These are phyloP conservation scores for Ennomos fuscantarius DNA, from an alignment of 2,888 invertebrate genomes.

Conservation along the genomic window DNA sequence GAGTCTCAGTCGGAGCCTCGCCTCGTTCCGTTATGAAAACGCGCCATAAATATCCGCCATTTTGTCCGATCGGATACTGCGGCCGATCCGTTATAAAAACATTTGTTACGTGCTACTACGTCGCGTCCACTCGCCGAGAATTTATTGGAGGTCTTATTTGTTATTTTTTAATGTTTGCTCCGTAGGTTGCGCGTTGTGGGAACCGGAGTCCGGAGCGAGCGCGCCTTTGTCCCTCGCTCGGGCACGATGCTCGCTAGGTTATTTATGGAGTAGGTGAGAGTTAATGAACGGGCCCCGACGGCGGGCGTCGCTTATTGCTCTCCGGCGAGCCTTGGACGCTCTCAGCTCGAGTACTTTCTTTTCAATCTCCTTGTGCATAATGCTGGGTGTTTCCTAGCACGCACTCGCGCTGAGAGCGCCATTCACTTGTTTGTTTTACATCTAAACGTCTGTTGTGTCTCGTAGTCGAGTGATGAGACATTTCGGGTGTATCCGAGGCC, in stretches of 20 bases:
- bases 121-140: constrained; percentile 51
- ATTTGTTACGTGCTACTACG: constrained; percentile 60
- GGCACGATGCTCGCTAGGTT: constrained; percentile 58
- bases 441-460: constrained; percentile 71
- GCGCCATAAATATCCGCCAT: constrained; percentile 61
- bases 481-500: constrained; percentile 70
- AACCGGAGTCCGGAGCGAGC: constrained; percentile 46
- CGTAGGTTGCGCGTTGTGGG: constrained; percentile 51
- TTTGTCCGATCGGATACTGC: constrained; percentile 56
- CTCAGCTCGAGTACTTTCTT: constrained; percentile 78
- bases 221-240: constrained; percentile 53
- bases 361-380: constrained; percentile 82
- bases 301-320: constrained; percentile 80
- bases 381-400: constrained; percentile 74
- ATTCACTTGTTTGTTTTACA: constrained; percentile 80
- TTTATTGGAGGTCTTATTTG: constrained; percentile 58
- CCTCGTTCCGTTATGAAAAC: constrained; percentile 62
- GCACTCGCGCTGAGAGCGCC: constrained; percentile 71
- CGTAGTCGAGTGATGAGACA: constrained; percentile 59
- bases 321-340: constrained; percentile 76
- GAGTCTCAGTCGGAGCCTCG: constrained; percentile 27
- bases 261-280: constrained; percentile 74
- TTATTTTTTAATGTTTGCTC: constrained; percentile 63
- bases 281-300: constrained; percentile 75
- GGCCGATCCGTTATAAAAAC: constrained; percentile 67